Evolutionary conservation across 2,797 vertebrate genomes (phyloP), one percentile per base, ranked within the genome.

Genomic region (Synaphobranchus kaupii): DNA sequence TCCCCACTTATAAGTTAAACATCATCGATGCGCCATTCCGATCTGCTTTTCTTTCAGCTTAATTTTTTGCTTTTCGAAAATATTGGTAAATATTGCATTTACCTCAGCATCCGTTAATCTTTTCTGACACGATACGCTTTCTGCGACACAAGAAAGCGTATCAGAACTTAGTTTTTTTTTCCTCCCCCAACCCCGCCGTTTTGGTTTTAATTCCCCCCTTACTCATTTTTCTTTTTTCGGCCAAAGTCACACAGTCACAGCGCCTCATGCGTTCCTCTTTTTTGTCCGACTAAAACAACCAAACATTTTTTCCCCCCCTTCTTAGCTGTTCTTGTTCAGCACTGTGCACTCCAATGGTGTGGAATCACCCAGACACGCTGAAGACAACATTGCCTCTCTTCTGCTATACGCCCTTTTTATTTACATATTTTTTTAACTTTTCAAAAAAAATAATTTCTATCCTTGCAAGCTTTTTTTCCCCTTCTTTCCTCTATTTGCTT

Each of bases 251-350:
- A 8, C 76, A 80, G 96, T 96, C 96, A 96, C 96, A 96, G 96
- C 95, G 93, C 95, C 95, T 94, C 96, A 97, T 96, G 95, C 95
- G 95, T 96, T 95, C 95, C 92, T 96, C 97, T 93, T 96, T 97
- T 98, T 97, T 95, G 93, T 96, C 96, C 96, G 96, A 96, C 94
- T 96, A 96, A 97, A 97, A 93, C 94, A 95, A 96, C 96, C 96
- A 94, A 94, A 96, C 96, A 96, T 96, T 96, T 96, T 97, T 96
- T 97, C 96, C 96, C 96, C 94, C 94, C 96, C 94, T 94, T 39
- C 96, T 97, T 97, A 98, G 97, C 97, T 98, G 97, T 98, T 98
- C 95, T 97, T 96, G 93, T 96, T 97, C 96, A 95, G 95, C 96
- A 97, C 97, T 97, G 97, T 96, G 96, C 94, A 91, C 95, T 96